Conservation (phyloP, 1,140 invertebrate genomes). For the Tetranychus urticae region DNA sequence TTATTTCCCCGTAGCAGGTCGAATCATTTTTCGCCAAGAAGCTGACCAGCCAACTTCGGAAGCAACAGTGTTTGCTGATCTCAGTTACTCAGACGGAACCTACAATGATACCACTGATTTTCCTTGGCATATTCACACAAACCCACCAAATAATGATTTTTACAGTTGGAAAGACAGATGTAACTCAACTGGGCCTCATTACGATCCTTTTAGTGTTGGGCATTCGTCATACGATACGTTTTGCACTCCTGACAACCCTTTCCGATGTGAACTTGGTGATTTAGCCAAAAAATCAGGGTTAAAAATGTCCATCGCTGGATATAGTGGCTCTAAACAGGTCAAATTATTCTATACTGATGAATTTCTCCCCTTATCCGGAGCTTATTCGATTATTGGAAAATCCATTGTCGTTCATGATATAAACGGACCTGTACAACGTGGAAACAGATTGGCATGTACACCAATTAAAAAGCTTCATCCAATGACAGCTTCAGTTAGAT, state of each 20-base stretch:
- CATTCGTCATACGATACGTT: slow-evolving; percentile 9
- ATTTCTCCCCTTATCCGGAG: slow-evolving; percentile 45
- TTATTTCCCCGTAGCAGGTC: slow-evolving; percentile 59
- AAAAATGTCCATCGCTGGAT: slow-evolving; percentile 10
- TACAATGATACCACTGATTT: slow-evolving; percentile 33
- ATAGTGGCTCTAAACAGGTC: slow-evolving; percentile 1
- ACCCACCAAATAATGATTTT: slow-evolving; percentile 49
- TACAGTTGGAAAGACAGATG: slow-evolving; percentile 60
- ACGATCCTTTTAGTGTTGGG: slow-evolving; percentile 48
- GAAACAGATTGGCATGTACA: slow-evolving; percentile 62
- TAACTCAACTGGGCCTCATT: slow-evolving; percentile 42
- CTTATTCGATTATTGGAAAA: slow-evolving; percentile 30
- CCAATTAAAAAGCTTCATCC: slow-evolving; percentile 19
- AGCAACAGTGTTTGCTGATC: slow-evolving; percentile 26
- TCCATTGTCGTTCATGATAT: slow-evolving; percentile 73
- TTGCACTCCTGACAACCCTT: slow-evolving; percentile 20
- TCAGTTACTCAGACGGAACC: slow-evolving; percentile 58
- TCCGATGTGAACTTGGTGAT: slow-evolving; percentile 28
- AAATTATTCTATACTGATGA: slow-evolving; percentile 24
- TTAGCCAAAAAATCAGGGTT: slow-evolving; percentile 31
- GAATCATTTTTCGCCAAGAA: slow-evolving; percentile 58
- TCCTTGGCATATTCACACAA: slow-evolving; percentile 34
- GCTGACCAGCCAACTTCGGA: slow-evolving; percentile 18
- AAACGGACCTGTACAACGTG: slow-evolving; percentile 54
- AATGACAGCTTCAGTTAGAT: slow-evolving; percentile 13